phyloP scores from a whole-genome alignment of 1,140 invertebrate genomes.

The Meloidogyne hapla region DNA sequence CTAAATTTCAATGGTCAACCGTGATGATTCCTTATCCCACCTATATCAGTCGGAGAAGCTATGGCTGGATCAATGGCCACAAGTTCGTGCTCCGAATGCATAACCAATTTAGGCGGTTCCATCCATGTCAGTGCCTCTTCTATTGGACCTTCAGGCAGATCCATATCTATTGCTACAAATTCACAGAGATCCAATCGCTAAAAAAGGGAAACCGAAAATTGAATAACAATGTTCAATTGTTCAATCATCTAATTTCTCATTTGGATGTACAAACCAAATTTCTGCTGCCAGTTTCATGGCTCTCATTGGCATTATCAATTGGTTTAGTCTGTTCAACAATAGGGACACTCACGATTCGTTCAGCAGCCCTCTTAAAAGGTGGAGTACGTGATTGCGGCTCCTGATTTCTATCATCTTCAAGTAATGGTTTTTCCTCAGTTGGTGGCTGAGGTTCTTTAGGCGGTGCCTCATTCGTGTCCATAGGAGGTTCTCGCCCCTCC shows the following conservation, averaged over 20 bases:
- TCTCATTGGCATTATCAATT: conserved; percentile 4
- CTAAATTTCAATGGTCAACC: conserved; percentile 34
- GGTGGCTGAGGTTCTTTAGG: conserved; percentile 41
- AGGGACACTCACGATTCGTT: conserved; percentile 10
- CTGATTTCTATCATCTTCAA: conserved; percentile 19
- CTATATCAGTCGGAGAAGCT: no score
- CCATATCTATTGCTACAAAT: conserved; percentile 51
- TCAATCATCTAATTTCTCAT: neutral
- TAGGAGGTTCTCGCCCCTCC: conserved; percentile 60
- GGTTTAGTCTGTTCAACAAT: conserved; percentile 14
- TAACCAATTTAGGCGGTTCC: conserved; percentile 27
- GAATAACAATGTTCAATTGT: neutral
- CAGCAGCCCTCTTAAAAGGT: neutral
- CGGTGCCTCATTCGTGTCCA: conserved; percentile 54
- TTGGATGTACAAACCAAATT: conserved; percentile 22
- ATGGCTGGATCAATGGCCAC: conserved; percentile 34
- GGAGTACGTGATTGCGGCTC: conserved; percentile 4
- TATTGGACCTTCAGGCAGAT: conserved; percentile 34
- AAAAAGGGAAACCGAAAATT: conserved; percentile 4
- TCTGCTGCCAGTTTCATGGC: neutral
- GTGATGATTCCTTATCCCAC: no score
- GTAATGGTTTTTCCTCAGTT: conserved; percentile 22
- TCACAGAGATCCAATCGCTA: conserved; percentile 48
- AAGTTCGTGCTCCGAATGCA: conserved; percentile 13
- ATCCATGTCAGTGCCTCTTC: conserved; percentile 41